These are phyloP conservation scores for Synanceia verrucosa DNA, from an alignment of 2,797 vertebrate species.

Conservation along the genomic window DNA sequence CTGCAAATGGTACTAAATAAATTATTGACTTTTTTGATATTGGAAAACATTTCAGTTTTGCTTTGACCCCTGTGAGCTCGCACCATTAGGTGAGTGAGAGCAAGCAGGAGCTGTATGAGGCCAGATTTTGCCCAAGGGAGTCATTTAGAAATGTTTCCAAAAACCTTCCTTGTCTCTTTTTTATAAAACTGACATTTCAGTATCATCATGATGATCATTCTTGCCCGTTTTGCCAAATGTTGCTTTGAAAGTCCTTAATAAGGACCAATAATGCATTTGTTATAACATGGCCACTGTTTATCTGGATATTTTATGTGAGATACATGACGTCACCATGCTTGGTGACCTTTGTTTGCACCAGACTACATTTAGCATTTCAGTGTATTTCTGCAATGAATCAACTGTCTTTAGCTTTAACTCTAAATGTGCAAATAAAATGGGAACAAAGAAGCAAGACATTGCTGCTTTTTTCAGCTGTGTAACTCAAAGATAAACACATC, in stretches of 20 bases:
- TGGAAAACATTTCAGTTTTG: background rate
- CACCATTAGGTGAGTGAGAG: conserved; percentile 15
- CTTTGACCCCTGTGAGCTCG: conserved; percentile 2
- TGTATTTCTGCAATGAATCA: background rate
- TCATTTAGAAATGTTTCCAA: conserved; percentile 26
- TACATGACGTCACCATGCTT: background rate
- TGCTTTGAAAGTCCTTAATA: background rate
- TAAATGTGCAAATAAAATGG: background rate
- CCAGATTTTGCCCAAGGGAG: conserved; percentile 24
- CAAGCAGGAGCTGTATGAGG: conserved; percentile 22
- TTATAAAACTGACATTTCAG: conserved; percentile 29
- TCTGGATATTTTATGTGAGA: background rate
- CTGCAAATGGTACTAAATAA: background rate
- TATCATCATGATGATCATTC: background rate
- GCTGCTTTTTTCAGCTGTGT: background rate
- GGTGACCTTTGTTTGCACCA: conserved; percentile 2
- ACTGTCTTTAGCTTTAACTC: background rate
- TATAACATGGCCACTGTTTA: background rate
- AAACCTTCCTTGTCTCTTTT: conserved; percentile 11
- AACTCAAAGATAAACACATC: background rate
- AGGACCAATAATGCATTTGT: background rate
- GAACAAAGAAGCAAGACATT: background rate
- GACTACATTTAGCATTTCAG: background rate
- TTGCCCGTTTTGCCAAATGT: background rate
- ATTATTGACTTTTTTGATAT: conserved; percentile 1